Evolutionary conservation across 2,113 vertebrate species (phyloP), one percentile per base, ranked within the genome.

Genomic region (Sceloporus tristichus): DNA sequence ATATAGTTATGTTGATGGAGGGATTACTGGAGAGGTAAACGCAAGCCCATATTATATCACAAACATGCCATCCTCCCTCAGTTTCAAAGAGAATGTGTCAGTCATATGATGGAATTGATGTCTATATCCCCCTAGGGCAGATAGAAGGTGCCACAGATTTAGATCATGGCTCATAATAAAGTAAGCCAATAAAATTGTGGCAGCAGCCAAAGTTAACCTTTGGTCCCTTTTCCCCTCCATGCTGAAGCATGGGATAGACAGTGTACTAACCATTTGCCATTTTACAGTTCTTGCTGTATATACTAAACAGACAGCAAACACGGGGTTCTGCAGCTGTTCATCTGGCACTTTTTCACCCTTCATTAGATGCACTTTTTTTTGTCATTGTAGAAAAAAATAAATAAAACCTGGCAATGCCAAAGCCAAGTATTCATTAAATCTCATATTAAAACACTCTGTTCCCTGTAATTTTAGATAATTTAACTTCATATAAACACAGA

Each of bases 341-440:
- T 81, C 54, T 73, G 1, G 84, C 14, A 11, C 11, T 62, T 84
- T 48, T 75, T 85, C 73, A 34, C 34, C 75, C 86, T n/a, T 21
- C 90, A 74, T 68, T 80, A 91, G 68, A 85, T 77, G 0, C 18
- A n/a, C 88, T 90, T 88, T 90, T 88, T 75, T 40, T 76, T 25
- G 38, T 23, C 19, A 23, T 42, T 70, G 77, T 1, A 5, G 13
- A 34, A 7, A 79, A 25, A 40, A 76, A 86, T 54, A 81, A 0
- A 40, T 34, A 65, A 80, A 42, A 73, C 40, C 54, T 82, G 71
- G 42, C 27, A 83, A 59, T 71, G 29, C 71, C 29, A 13, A 70
- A 87, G 89, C 62, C 9, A 83, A 90, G 53, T 23, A n/a, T 84
- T 90, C 88, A 80, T 75, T 85, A 88, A 94, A 79, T 59, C 79